Conservation (phyloP, 2,888 invertebrate species). For the Rhodophaea formosa region DNA sequence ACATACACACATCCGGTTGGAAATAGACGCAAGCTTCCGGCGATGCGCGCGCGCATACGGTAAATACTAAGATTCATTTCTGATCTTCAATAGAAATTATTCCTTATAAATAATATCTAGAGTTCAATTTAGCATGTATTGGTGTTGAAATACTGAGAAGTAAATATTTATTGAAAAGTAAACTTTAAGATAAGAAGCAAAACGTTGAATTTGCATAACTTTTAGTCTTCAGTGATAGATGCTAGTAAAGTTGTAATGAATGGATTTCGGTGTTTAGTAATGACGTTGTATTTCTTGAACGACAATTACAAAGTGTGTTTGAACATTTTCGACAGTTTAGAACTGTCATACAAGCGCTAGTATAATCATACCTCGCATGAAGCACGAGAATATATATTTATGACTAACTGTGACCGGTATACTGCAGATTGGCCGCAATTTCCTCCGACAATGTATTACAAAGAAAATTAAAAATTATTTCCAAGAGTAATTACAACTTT, state of each 20-base stretch:
- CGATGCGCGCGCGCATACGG: constrained; percentile 40
- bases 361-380: neutral
- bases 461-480: no score
- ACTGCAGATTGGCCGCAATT: no score
- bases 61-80: constrained; percentile 28
- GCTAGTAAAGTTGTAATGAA: constrained; percentile 5
- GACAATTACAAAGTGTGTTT: neutral
- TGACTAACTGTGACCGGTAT: no score
- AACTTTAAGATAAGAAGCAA: neutral
- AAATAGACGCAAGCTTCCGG: constrained; percentile 76
- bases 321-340: neutral
- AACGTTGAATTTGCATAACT: constrained; percentile 5
- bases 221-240: neutral
- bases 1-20: constrained; percentile 73
- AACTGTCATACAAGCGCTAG: neutral
- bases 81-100: neutral
- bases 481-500: no score
- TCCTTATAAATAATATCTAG: constrained; percentile 5
- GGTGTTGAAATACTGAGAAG: neutral
- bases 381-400: neutral
- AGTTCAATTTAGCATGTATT: neutral
- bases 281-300: constrained; percentile 8
- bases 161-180: neutral
- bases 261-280: constrained; percentile 6
- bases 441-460: no score